These are phyloP conservation scores for Euschistus heros DNA, from an alignment of 1,140 invertebrate species.

Conservation along the genomic window DNA sequence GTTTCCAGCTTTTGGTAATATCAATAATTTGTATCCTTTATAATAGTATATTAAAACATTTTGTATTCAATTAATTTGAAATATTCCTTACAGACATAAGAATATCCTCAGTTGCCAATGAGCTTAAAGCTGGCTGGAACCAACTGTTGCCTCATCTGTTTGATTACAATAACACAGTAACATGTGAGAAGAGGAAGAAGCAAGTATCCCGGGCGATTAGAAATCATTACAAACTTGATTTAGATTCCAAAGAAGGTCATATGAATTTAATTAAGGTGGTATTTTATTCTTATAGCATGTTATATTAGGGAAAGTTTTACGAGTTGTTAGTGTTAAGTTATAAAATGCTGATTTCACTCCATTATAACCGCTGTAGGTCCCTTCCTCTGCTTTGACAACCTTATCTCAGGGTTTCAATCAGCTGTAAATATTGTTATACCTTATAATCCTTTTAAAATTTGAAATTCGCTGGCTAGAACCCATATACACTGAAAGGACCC, in stretches of 20 bases:
- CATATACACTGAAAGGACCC: no score
- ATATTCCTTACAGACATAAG: slow-evolving; percentile 28
- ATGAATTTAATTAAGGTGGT: not conserved
- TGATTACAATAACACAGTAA: slow-evolving; percentile 27
- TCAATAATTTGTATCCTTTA: not conserved
- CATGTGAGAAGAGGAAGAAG: slow-evolving; percentile 9
- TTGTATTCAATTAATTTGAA: not conserved
- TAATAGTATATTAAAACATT: not conserved
- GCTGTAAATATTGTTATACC: no score
- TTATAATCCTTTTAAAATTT: no score
- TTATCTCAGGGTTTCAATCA: no score
- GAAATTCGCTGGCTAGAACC: no score
- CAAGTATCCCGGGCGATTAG: slow-evolving; percentile 20
- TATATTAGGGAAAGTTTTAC: no score
- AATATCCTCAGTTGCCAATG: slow-evolving; percentile 12
- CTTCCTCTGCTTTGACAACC: no score
- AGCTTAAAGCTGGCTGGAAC: slow-evolving; percentile 26
- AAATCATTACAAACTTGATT: slow-evolving; percentile 21
- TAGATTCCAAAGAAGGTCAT: not conserved
- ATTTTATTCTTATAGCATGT: not conserved
- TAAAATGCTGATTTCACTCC: no score
- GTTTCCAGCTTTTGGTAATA: slow-evolving; percentile 39
- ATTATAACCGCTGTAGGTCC: no score
- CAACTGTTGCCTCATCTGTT: slow-evolving; percentile 28
- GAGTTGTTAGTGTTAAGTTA: no score